Evolutionary conservation across 2,888 invertebrate species (phyloP), one percentile per base, ranked within the genome.

Genomic region (Drosophila dives): DNA sequence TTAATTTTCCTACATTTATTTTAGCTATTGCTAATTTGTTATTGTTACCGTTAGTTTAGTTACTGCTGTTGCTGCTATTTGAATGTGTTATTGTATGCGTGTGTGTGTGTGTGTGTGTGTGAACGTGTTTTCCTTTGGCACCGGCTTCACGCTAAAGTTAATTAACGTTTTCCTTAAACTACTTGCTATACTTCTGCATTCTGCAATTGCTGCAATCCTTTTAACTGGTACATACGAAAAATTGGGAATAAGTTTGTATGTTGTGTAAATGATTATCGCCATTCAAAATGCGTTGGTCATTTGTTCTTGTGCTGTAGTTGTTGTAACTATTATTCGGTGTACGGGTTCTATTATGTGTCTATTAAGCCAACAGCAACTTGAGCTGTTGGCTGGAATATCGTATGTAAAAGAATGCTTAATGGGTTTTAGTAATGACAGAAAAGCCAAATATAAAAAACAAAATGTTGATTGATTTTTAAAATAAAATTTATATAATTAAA

Each of bases 241-340:
- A 55, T 49, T 36, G 51, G 63, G 65, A 58, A 69, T 63, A 42
- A 11, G 12, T 20, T 33, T 15, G 10, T 60, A 54, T 53, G 48
- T 69, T 34, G 56, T 76, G 86, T 86, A 86, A 86, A 80, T 86
- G 85, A 86, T 89, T 89, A 89, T 86, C 85, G 85, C 81, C 75
- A 75, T 75, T 58, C 53, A 70, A 75, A 83, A 83, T 88, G 89
- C 83, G 81, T 88, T 85, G 85, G 86, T 89, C 84, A 81, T 70
- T 75, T 72, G 65, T 73, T 76, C n/a, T 64, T 72, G 49, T 83
- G 70, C 56, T 83, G 58, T 45, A 48, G 50, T 65, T 68, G 49
- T 49, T 66, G 26, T 62, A 65, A 36, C 34, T 56, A 8, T 76
- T 64, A 48, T 59, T 77, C 64, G 73, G 67, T 76, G 77, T 77